Evolutionary conservation across 2,797 vertebrate species (phyloP).

Genomic region (Anableps anableps): DNA sequence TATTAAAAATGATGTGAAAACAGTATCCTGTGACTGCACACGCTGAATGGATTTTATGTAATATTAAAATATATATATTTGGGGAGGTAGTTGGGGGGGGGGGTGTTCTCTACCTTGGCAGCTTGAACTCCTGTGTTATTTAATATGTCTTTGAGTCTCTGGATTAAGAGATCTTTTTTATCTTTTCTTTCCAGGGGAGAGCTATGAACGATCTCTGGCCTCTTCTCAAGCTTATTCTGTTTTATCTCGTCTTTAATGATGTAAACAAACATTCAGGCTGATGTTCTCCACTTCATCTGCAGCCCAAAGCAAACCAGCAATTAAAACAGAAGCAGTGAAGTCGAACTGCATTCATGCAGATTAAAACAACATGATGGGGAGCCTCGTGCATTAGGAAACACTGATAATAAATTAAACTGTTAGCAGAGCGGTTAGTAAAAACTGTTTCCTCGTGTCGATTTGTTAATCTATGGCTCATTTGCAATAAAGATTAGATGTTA

Average conservation of each 20-base stretch:
- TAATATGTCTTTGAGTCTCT: neutral
- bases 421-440: slow-evolving; percentile 25
- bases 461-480: slow-evolving; percentile 33
- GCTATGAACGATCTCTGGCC: slow-evolving; percentile 26
- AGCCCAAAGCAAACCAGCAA: slow-evolving; percentile 43
- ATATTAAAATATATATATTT: neutral
- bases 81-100: no score
- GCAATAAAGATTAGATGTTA: slow-evolving; percentile 18
- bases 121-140: neutral
- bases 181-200: slow-evolving; percentile 15
- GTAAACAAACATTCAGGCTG: slow-evolving; percentile 51
- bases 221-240: slow-evolving; percentile 26
- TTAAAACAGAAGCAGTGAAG: slow-evolving; percentile 40
- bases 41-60: neutral
- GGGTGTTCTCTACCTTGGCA: neutral
- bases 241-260: slow-evolving; percentile 52
- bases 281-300: slow-evolving; percentile 37
- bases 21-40: neutral
- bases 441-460: slow-evolving; percentile 21
- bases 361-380: slow-evolving; percentile 46
- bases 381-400: slow-evolving; percentile 19
- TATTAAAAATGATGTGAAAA: neutral
- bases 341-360: slow-evolving; percentile 26
- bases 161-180: neutral
- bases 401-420: slow-evolving; percentile 35